Conservation (phyloP, 1,140 invertebrate genomes). For the Aleiodes sp. region DNA sequence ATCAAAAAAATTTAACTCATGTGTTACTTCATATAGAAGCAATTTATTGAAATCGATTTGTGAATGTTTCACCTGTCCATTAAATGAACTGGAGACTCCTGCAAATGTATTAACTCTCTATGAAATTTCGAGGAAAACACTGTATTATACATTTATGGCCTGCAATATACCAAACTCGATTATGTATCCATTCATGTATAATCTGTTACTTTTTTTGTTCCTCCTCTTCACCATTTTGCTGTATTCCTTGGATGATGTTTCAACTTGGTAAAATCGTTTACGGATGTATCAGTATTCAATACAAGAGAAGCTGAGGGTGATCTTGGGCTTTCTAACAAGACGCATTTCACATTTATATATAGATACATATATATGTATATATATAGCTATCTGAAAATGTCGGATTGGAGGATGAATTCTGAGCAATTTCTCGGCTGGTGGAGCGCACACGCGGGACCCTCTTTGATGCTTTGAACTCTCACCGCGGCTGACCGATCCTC, state of each 20-base stretch:
- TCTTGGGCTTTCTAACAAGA: slow-evolving; percentile 1
- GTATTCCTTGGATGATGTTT: too few relatives aligned
- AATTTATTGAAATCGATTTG: not conserved
- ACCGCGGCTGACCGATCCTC: slow-evolving; percentile 64
- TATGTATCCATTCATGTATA: too few relatives aligned
- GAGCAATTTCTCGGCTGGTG: slow-evolving; percentile 64
- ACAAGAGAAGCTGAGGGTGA: not conserved
- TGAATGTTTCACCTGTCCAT: not conserved
- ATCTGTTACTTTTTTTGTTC: too few relatives aligned
- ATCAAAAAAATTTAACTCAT: too few relatives aligned
- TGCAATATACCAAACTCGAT: too few relatives aligned
- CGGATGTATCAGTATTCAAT: not conserved
- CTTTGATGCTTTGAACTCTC: slow-evolving; percentile 67
- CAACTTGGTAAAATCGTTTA: not conserved
- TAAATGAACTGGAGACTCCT: not conserved
- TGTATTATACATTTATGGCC: too few relatives aligned
- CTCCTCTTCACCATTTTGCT: too few relatives aligned
- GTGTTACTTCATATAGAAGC: too few relatives aligned
- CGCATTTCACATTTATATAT: not conserved
- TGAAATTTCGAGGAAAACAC: too few relatives aligned
- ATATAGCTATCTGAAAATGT: not conserved
- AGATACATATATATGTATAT: too few relatives aligned
- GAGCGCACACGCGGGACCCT: slow-evolving; percentile 56
- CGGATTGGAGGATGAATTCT: slow-evolving; percentile 58
- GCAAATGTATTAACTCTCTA: not conserved